These are phyloP conservation scores for Prietella phreatophila DNA, from an alignment of 2,113 vertebrate species.

Conservation along the genomic window DNA sequence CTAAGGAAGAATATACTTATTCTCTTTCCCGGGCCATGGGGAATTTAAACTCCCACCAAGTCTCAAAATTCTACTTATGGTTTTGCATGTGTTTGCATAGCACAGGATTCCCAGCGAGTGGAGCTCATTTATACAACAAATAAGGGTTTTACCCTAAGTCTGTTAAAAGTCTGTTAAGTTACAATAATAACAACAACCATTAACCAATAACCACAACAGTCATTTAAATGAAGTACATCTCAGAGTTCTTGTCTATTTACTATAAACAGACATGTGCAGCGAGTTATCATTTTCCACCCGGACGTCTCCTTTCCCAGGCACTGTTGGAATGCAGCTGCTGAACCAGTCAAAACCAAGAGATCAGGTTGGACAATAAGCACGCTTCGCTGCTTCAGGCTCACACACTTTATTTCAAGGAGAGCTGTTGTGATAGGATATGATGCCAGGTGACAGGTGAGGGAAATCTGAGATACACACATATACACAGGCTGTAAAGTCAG, in stretches of 20 bases:
- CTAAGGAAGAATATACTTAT: background rate
- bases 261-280: conserved; percentile 55
- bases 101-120: background rate
- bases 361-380: conserved; percentile 63
- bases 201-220: conserved; percentile 42
- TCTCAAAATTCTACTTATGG: conserved; percentile 6
- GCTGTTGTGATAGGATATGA: conserved; percentile 55
- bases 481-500: conserved; percentile 33
- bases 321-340: conserved; percentile 55
- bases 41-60: background rate
- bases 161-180: conserved; percentile 43
- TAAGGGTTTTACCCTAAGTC: conserved; percentile 37
- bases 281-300: conserved; percentile 52
- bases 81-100: conserved; percentile 50
- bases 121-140: conserved; percentile 45
- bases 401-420: conserved; percentile 55
- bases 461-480: conserved; percentile 45
- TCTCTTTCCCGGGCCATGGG: background rate
- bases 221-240: conserved; percentile 37
- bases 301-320: conserved; percentile 63
- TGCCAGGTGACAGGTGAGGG: conserved; percentile 65
- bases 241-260: conserved; percentile 42
- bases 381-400: conserved; percentile 43
- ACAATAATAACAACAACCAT: conserved; percentile 38
- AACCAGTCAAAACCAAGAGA: conserved; percentile 40